Conservation (phyloP, 2,113 vertebrate species). For the Zeus faber region DNA sequence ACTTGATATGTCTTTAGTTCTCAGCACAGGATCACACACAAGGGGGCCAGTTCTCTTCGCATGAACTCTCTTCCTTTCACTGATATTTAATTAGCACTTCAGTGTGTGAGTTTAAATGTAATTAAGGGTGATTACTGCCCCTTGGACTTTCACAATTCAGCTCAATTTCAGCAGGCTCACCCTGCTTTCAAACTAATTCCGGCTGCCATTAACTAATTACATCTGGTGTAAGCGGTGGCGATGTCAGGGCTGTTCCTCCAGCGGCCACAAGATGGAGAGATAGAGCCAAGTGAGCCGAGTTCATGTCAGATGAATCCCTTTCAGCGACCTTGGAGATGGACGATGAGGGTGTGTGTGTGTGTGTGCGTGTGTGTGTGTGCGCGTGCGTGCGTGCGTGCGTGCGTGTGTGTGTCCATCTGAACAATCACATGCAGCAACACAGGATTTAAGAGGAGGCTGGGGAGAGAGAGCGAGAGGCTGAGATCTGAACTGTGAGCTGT, state of each 20-base stretch:
- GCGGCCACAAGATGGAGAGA: conserved; percentile 59
- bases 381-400: too few species aligned
- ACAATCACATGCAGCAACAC: too few species aligned
- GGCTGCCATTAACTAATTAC: conserved; percentile 55
- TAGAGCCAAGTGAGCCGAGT: neutral
- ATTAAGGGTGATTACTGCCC: conserved; percentile 42
- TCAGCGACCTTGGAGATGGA: conserved; percentile 32
- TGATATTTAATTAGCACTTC: conserved; percentile 39
- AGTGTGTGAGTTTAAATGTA: conserved; percentile 41
- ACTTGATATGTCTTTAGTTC: conserved; percentile 13
- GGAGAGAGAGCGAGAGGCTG: neutral
- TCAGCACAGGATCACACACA: neutral
- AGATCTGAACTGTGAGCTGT: too few species aligned
- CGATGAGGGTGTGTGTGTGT: neutral
- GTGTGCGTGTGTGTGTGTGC: too few species aligned
- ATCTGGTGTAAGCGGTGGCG: conserved; percentile 24
- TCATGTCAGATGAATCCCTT: conserved; percentile 1
- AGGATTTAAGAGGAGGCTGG: neutral
- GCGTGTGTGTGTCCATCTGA: too few species aligned
- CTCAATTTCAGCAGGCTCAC: conserved; percentile 43
- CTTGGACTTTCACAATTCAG: conserved; percentile 34
- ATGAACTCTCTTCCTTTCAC: conserved; percentile 10
- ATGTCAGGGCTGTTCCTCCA: conserved; percentile 10
- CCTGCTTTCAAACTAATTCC: conserved; percentile 49
- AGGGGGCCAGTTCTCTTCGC: neutral